Evolutionary conservation across 1,140 invertebrate genomes (phyloP), one percentile per base, ranked within the genome.

Genomic region (Triops cancriformis): DNA sequence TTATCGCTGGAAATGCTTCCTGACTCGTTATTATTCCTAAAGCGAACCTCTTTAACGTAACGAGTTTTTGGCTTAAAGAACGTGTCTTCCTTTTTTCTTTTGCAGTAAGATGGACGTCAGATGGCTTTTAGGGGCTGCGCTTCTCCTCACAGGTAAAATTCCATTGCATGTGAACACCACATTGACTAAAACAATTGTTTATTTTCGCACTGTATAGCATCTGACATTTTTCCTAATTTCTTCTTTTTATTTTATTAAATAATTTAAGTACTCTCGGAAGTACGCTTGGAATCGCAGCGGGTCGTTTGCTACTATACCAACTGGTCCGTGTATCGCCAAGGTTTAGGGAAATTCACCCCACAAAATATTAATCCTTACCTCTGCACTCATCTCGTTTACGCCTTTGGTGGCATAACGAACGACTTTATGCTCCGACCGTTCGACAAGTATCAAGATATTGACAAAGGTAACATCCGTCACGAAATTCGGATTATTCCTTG

Each of bases 281-380:
- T 64, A 14, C 51, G 51, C 23, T 64, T 64, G 10, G 74, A 76
- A 43, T 76, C 74, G 3, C 37, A 78, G 26, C 72, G 72, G 77
- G 90, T 96, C 76, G 93, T 96, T 41, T 96, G 94, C 82, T 96
- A 96, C 83, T 96, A 95, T 85, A 95, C 93, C n/a, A 96, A 96
- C 84, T 96, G 94, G 94, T 94, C 93, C 79, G 92, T 95, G 4
- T 96, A 95, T 83, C 45, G 81, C 11, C 79, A 77, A 51, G 79
- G 78, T 7, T 28, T 28, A 2, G 94, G 94, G 1, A 94, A 95
- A 85, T 97, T 96, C 84, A 92, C 92, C 80, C 95, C 95, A 0
- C 92, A 96, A 85, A 96, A 97, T 84, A 97, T 98, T 82, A 97
- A 97, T 87, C 95, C 95, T 26, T 96, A 96, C 84, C 87, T 97